Percentiles rank a stretch among this genome's conserved stretches.
phyloP scores from a whole-genome alignment of 2,888 invertebrate species.

The Oligia fasciuncula region DNA sequence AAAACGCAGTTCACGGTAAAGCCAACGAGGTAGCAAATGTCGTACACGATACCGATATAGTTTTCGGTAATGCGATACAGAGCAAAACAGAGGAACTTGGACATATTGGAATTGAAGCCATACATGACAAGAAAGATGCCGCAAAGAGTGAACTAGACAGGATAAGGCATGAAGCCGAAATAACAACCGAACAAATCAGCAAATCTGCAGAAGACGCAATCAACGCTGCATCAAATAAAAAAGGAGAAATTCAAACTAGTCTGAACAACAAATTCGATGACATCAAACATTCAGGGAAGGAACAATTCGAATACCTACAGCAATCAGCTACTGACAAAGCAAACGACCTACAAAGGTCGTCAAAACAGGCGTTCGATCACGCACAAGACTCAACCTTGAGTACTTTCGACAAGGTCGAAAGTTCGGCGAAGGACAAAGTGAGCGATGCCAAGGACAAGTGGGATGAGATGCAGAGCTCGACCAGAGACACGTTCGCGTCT shows the following conservation, averaged over 20 bases:
- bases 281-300: constrained; percentile 71
- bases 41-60: constrained; percentile 72
- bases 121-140: constrained; percentile 77
- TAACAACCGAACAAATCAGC: constrained; percentile 85
- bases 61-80: constrained; percentile 70
- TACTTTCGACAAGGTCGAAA: constrained; percentile 87
- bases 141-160: constrained; percentile 81
- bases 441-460: constrained; percentile 81
- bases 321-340: constrained; percentile 71
- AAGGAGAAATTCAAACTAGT: constrained; percentile 76
- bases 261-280: constrained; percentile 73
- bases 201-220: constrained; percentile 83
- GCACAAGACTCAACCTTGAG: constrained; percentile 86
- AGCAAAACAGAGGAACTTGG: constrained; percentile 73
- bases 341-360: constrained; percentile 76
- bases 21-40: constrained; percentile 66
- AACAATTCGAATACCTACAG: constrained; percentile 75
- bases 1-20: constrained; percentile 61
- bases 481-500: constrained; percentile 85
- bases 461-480: constrained; percentile 85
- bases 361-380: constrained; percentile 82
- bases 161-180: constrained; percentile 85
- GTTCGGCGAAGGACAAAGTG: constrained; percentile 86
- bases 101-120: constrained; percentile 54
- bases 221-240: constrained; percentile 81